Conservation (phyloP, 2,797 vertebrate species). For the Psittacula derbiana region DNA sequence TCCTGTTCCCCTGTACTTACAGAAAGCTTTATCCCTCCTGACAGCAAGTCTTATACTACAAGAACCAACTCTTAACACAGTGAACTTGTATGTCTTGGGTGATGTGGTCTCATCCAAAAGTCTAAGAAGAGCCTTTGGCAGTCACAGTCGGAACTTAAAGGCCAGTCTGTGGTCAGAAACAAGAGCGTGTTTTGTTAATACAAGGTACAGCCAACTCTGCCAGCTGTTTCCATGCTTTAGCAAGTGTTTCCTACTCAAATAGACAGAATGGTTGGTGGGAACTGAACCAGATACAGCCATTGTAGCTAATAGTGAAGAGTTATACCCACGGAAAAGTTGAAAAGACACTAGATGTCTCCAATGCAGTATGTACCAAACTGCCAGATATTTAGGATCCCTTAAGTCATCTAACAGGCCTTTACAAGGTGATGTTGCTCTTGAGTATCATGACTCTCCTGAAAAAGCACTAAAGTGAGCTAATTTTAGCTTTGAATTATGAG, state of each 20-base stretch:
- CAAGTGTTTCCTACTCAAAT: conserved; percentile 19
- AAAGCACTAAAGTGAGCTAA: conserved; percentile 54
- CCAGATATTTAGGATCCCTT: conserved; percentile 42
- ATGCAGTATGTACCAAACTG: neutral
- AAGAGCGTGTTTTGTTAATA: neutral
- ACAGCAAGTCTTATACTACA: accelerated
- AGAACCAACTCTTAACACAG: neutral
- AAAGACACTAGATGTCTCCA: conserved; percentile 43
- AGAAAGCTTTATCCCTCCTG: neutral
- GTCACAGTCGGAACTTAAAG: neutral
- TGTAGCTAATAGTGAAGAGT: neutral
- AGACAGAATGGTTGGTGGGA: conserved; percentile 14
- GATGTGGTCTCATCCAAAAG: neutral
- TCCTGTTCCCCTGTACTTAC: neutral
- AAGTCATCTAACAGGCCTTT: conserved; percentile 45
- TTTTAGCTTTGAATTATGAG: conserved; percentile 55
- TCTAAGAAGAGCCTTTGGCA: neutral
- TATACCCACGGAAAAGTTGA: neutral
- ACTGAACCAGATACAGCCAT: neutral
- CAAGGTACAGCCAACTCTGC: neutral
- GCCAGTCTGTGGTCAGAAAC: conserved; percentile 42
- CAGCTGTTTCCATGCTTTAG: conserved; percentile 52
- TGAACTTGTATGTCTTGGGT: neutral
- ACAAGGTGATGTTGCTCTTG: neutral
- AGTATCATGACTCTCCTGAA: conserved; percentile 35